Evolutionary conservation across 2,888 invertebrate genomes (phyloP), one percentile per base, ranked within the genome.

Genomic region (Protonemura montana): DNA sequence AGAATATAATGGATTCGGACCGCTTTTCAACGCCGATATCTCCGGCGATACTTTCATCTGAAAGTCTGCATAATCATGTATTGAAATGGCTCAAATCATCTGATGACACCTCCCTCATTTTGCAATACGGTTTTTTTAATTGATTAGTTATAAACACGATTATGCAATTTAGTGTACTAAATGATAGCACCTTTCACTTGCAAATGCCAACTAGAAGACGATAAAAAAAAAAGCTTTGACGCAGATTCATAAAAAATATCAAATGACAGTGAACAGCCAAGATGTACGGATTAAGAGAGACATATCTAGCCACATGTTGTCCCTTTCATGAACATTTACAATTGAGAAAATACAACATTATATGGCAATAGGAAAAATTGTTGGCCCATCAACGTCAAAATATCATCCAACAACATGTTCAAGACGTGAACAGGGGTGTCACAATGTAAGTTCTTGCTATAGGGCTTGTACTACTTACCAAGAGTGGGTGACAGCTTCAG

Each of bases 401-500:
- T 7, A 59, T 59, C 59, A 59, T 59, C 59, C 59, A 59, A 59
- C 59, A 59, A 59, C 13, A 59, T 59, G 59, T 59, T 2, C 13
- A 13, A 59, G 21, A 10, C 1, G 59, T 10, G 59, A 59, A 59
- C 59, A 59, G 59, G 35, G 35, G 35, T 35, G 35, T 35, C 35
- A 3, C 35, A 35, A 35, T 3, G 35, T 35, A 6, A n/a, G n/a
- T n/a, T n/a, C n/a, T n/a, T n/a, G n/a, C n/a, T n/a, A n/a, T n/a
- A n/a, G n/a, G n/a, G n/a, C n/a, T n/a, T n/a, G n/a, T n/a, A n/a
- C 16, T 3, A 21, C 59, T 59, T 59, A 59, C 59, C 59, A 2
- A 59, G 59, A 59, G 59, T 16, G 2, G 59, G 59, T 13, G 86
- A 25, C 29, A 85, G 86, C 16, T 41, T 76, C 27, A 86, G 82